Percentiles rank a stretch among this genome's conserved stretches.
These are phyloP conservation scores for Euphydryas editha DNA, from an alignment of 2,888 invertebrate species.

Conservation along the genomic window DNA sequence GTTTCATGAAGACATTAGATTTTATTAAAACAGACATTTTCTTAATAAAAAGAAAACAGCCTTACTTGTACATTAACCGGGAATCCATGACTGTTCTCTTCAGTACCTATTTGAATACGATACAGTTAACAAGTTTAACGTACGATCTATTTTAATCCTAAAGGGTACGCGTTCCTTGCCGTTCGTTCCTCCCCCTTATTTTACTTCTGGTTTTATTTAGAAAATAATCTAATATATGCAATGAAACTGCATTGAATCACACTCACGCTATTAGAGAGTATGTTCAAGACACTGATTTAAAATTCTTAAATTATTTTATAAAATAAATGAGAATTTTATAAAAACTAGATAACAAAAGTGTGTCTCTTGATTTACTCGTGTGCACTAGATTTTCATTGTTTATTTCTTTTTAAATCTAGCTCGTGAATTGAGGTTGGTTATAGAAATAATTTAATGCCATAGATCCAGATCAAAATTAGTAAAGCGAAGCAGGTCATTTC, in stretches of 20 bases:
- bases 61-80: background rate
- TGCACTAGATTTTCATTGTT: slow-evolving; percentile 29
- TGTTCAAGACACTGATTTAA: too few relatives aligned
- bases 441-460: slow-evolving; percentile 17
- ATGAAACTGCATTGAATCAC: background rate
- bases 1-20: background rate
- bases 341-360: background rate
- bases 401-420: slow-evolving; percentile 21
- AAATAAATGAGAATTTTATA: background rate
- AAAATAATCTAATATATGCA: slow-evolving; percentile 6
- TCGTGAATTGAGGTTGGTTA: slow-evolving; percentile 21
- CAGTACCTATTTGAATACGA: slow-evolving; percentile 2
- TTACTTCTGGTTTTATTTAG: slow-evolving; percentile 28
- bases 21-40: background rate
- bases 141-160: slow-evolving; percentile 33
- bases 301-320: background rate
- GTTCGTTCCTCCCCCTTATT: slow-evolving; percentile 31
- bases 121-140: slow-evolving; percentile 28
- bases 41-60: background rate
- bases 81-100: background rate
- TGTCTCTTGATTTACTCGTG: background rate
- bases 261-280: background rate
- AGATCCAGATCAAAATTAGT: slow-evolving; percentile 11
- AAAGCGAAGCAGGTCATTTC: background rate
- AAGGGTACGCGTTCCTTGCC: slow-evolving; percentile 31